Evolutionary conservation across 2,113 vertebrate genomes (phyloP).

Genomic region (Lamprologus sp.): DNA sequence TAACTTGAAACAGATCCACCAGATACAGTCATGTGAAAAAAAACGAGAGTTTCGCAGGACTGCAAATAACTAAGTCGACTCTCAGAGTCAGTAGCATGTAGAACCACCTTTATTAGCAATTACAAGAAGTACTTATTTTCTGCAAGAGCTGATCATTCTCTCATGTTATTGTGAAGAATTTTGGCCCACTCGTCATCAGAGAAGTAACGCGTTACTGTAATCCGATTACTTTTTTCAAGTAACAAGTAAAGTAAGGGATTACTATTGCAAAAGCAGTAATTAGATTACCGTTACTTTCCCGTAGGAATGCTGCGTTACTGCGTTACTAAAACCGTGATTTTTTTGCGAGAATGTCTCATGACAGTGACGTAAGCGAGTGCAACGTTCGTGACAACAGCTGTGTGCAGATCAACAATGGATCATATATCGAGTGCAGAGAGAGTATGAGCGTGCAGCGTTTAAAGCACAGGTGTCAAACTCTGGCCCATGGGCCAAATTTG

Average conservation of each 20-base stretch:
- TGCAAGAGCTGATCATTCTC: neutral
- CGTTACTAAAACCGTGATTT: too few relatives aligned
- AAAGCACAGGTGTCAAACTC: too few relatives aligned
- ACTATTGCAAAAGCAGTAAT: accelerated
- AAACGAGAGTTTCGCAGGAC: neutral
- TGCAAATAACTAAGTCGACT: neutral
- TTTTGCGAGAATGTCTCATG: too few relatives aligned
- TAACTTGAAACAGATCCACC: neutral
- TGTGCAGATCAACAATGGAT: too few relatives aligned
- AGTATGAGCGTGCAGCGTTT: too few relatives aligned
- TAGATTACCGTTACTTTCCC: too few relatives aligned
- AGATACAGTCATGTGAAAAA: neutral
- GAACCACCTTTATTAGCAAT: neutral
- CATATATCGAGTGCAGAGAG: too few relatives aligned
- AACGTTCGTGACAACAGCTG: accelerated
- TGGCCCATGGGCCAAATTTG: too few relatives aligned
- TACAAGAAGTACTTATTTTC: neutral
- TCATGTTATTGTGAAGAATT: neutral
- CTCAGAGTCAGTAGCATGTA: neutral
- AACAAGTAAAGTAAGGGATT: accelerated
- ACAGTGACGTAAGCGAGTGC: accelerated
- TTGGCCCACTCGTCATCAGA: neutral
- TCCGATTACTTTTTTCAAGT: too few relatives aligned
- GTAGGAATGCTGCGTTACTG: accelerated
- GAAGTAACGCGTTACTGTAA: too few relatives aligned